Evolutionary conservation across 2,113 vertebrate species (phyloP).

Genomic region (Burhinus bistriatus): DNA sequence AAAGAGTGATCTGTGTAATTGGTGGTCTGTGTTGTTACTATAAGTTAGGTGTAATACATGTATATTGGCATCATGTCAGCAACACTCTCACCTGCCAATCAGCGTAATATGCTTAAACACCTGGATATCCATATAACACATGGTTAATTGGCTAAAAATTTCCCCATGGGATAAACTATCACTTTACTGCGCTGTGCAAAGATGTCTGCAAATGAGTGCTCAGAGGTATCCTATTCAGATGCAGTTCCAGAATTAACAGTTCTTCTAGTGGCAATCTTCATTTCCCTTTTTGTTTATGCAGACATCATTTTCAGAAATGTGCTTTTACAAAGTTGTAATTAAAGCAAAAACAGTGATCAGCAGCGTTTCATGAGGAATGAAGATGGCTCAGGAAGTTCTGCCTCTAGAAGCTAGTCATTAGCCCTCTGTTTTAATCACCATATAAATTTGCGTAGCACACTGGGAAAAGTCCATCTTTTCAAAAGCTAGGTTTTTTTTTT

Average conservation of each 20-base stretch:
- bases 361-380: neutral
- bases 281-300: neutral
- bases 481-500: neutral
- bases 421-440: neutral
- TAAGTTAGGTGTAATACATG: neutral
- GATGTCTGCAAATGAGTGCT: neutral
- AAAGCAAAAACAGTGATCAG: neutral
- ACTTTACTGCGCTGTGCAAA: neutral
- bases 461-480: neutral
- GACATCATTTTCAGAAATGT: neutral
- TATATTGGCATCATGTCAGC: neutral
- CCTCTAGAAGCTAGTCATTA: neutral
- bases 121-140: neutral
- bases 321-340: neutral
- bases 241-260: neutral
- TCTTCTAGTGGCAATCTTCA: neutral
- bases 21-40: neutral
- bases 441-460: neutral
- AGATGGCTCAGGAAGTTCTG: neutral
- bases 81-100: neutral
- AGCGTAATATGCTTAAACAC: neutral
- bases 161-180: neutral
- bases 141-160: slow-evolving; percentile 15
- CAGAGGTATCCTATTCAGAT: neutral
- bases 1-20: neutral